Evolutionary conservation across 2,797 vertebrate genomes (phyloP).

Genomic region (Ataeniobius toweri): DNA sequence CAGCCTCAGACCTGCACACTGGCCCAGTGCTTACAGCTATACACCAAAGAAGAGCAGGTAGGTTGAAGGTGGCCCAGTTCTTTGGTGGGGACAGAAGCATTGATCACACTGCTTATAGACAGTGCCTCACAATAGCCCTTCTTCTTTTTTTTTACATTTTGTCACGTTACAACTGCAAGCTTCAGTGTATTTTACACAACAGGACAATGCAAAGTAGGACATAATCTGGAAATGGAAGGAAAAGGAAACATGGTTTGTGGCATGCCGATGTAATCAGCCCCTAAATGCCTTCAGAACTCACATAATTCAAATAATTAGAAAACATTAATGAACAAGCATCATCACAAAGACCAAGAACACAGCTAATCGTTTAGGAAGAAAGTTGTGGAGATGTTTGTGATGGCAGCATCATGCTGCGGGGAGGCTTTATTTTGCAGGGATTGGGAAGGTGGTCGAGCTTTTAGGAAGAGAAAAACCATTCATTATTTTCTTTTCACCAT

Average conservation of each 20-base stretch:
- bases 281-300: background rate
- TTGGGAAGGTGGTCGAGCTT: too few relatives aligned
- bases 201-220: background rate
- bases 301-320: too few relatives aligned
- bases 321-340: too few relatives aligned
- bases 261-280: too few relatives aligned
- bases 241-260: too few relatives aligned
- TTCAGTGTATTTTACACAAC: background rate
- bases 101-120: background rate
- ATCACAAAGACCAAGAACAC: too few relatives aligned
- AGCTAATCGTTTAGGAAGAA: too few relatives aligned
- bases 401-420: too few relatives aligned
- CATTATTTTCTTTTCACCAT: too few relatives aligned
- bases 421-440: background rate
- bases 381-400: too few relatives aligned
- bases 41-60: slow-evolving; percentile 99
- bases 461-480: too few relatives aligned
- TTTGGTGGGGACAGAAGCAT: background rate
- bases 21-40: slow-evolving; percentile 98
- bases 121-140: background rate
- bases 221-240: background rate
- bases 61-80: background rate
- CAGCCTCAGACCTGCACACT: slow-evolving; percentile 96
- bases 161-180: background rate
- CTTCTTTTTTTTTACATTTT: background rate